A percentile compares a stretch with the other conserved stretches of the same genome.
These are phyloP conservation scores for Butorides virescens DNA, from an alignment of 2,113 vertebrate species.

Conservation along the genomic window DNA sequence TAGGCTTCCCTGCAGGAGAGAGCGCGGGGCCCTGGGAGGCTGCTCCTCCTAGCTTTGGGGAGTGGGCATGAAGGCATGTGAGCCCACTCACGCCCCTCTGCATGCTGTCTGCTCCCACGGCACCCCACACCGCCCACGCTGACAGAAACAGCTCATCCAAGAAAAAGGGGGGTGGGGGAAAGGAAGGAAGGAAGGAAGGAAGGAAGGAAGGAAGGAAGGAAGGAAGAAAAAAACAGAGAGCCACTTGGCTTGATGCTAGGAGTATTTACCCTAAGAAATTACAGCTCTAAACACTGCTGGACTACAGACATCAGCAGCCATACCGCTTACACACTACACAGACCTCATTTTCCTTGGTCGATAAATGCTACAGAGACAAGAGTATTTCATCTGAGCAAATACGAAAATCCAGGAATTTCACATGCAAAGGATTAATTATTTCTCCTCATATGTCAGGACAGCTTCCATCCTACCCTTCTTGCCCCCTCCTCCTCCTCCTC, in stretches of 20 bases:
- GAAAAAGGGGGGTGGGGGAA: not conserved
- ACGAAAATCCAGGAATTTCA: slow-evolving; percentile 27
- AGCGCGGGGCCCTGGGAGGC: not conserved
- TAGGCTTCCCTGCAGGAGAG: not conserved
- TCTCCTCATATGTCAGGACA: slow-evolving; percentile 1
- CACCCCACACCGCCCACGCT: not conserved
- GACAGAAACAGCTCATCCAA: slow-evolving; percentile 40
- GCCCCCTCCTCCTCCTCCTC: not conserved
- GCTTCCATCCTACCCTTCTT: not conserved
- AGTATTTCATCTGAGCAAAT: slow-evolving; percentile 26
- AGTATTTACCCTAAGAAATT: slow-evolving; percentile 12
- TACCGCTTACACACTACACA: not conserved
- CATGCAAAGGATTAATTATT: slow-evolving; percentile 46
- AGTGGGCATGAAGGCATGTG: not conserved
- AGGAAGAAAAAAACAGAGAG: not conserved
- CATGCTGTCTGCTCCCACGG: not conserved
- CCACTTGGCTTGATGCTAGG: not conserved
- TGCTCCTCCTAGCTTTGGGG: not conserved
- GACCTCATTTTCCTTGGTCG: not conserved
- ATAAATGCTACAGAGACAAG: not conserved
- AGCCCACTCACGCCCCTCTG: not conserved
- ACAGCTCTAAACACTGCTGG: not conserved
- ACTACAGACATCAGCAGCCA: not conserved
- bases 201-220: not conserved
- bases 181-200: accelerated